Evolutionary conservation across 2,797 vertebrate species (phyloP).

Genomic region (Limosa lapponica): DNA sequence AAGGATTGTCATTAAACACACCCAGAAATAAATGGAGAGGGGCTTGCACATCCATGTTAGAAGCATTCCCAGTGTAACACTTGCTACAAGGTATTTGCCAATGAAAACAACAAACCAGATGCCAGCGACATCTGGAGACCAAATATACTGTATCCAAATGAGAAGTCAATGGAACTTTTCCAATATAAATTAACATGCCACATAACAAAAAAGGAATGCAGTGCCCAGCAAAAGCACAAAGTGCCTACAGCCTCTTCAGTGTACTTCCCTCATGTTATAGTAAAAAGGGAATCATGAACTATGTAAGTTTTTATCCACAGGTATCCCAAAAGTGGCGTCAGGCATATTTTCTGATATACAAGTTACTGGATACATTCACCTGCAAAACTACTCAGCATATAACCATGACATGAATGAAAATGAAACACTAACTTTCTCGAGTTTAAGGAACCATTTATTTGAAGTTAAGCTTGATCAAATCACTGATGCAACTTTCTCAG

Average conservation of each 20-base stretch:
- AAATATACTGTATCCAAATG: background rate
- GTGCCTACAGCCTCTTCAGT: background rate
- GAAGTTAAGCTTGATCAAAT: background rate
- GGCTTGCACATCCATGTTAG: background rate
- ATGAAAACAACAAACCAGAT: slow-evolving; percentile 29
- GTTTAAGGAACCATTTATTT: background rate
- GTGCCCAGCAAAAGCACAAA: background rate
- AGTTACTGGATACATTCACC: background rate
- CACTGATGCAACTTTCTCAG: background rate
- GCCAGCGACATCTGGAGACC: slow-evolving; percentile 15
- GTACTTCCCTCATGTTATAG: background rate
- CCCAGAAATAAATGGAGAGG: background rate
- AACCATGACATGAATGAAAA: background rate
- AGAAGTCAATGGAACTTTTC: background rate
- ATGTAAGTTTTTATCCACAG: background rate
- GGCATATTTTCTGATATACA: background rate
- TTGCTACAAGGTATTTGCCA: background rate
- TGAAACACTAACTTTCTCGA: background rate
- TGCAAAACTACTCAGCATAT: background rate
- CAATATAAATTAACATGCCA: background rate
- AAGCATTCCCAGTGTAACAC: background rate
- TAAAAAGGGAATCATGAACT: background rate
- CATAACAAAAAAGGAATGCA: background rate
- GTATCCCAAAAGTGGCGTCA: background rate
- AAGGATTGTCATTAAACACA: background rate